Evolutionary conservation across 1,140 invertebrate genomes (phyloP).

Genomic region (Orius laevigatus): DNA sequence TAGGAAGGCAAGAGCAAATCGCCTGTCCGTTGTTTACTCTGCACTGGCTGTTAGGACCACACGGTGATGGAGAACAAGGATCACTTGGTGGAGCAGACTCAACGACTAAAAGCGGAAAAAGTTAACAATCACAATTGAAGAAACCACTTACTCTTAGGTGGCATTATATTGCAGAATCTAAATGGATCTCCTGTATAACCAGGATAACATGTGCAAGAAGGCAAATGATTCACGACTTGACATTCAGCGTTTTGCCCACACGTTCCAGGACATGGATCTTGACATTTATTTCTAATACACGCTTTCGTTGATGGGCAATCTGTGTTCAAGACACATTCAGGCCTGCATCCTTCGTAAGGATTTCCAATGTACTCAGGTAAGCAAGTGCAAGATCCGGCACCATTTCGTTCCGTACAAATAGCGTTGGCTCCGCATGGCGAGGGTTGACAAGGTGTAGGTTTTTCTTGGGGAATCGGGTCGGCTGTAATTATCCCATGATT

Average conservation of each 20-base stretch:
- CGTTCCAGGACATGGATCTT: slow-evolving; percentile 56
- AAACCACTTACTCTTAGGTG: slow-evolving; percentile 22
- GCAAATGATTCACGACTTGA: slow-evolving; percentile 54
- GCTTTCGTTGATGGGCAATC: slow-evolving; percentile 54
- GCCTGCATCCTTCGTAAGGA: slow-evolving; percentile 53
- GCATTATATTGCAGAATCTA: slow-evolving; percentile 37
- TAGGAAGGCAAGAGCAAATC: slow-evolving; percentile 33
- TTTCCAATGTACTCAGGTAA: slow-evolving; percentile 49
- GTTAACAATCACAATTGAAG: background rate
- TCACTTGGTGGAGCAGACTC: slow-evolving; percentile 25
- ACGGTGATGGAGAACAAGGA: slow-evolving; percentile 37
- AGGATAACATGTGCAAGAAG: slow-evolving; percentile 48
- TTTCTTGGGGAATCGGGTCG: slow-evolving; percentile 20
- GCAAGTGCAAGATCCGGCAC: slow-evolving; percentile 47
- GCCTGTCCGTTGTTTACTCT: slow-evolving; percentile 30
- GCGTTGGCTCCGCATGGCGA: slow-evolving; percentile 60
- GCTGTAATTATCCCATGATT: slow-evolving; percentile 24
- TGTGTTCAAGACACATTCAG: slow-evolving; percentile 51
- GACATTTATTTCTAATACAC: slow-evolving; percentile 56
- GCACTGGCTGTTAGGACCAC: slow-evolving; percentile 37
- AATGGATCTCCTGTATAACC: slow-evolving; percentile 63
- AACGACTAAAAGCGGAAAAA: slow-evolving; percentile 7
- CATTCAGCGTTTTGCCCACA: slow-evolving; percentile 58
- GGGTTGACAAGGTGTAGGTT: slow-evolving; percentile 40
- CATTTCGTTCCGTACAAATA: slow-evolving; percentile 44